Evolutionary conservation across 2,113 vertebrate species (phyloP).

Genomic region (Mixornis gularis): DNA sequence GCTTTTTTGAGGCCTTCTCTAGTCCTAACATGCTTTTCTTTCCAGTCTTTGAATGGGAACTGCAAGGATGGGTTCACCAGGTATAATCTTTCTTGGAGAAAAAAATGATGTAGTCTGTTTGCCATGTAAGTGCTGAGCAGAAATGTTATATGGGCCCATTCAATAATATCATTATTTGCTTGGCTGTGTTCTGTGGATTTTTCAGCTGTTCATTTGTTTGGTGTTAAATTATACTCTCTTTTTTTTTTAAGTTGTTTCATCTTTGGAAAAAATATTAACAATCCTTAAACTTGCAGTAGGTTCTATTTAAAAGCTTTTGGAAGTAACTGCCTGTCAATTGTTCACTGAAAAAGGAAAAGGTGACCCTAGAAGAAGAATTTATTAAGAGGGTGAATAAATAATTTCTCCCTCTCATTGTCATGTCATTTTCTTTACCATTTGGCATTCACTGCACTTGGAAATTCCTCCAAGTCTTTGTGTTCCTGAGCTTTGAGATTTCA

Average conservation of each 20-base stretch:
- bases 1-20: neutral
- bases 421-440: slow-evolving; percentile 38
- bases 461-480: slow-evolving; percentile 42
- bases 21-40: neutral
- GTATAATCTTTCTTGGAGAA: neutral
- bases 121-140: neutral
- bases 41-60: neutral
- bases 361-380: neutral
- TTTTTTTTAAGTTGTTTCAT: neutral
- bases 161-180: neutral
- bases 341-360: neutral
- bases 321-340: neutral
- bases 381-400: neutral
- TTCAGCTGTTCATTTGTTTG: neutral
- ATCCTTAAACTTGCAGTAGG: neutral
- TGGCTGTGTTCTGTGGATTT: neutral
- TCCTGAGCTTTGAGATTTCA: slow-evolving; percentile 31
- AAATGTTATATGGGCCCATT: neutral
- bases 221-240: neutral
- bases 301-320: neutral
- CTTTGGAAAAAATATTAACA: neutral
- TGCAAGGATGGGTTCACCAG: neutral
- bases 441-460: slow-evolving; percentile 7
- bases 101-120: neutral
- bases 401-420: slow-evolving; percentile 17